Evolutionary conservation across 2,888 invertebrate species (phyloP), one percentile per base, ranked within the genome.

Genomic region (Stenotaenia linearis): DNA sequence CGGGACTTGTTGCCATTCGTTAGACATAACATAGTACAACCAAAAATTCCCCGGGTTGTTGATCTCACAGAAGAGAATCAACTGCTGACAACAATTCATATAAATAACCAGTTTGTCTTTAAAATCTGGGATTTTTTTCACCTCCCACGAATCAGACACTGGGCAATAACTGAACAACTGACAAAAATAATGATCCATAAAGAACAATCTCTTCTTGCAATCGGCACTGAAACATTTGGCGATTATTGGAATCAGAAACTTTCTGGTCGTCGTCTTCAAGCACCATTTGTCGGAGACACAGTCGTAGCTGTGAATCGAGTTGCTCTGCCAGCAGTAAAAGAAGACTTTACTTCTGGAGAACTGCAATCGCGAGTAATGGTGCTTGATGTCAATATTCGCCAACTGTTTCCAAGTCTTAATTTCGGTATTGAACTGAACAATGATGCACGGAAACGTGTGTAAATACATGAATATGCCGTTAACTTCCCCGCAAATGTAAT

Each of bases 61-160:
- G 28, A 69, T 69, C 69, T 69, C 69, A 12, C 69, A 69, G n/a
- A 69, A 69, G 25, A 69, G 28, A 69, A 69, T 69, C 23, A 69
- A 28, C 15, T 69, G 69, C n/a, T 69, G 69, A 28, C 69, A 69
- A 28, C 69, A 69, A 69, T 69, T 69, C 69, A 69, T 69, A 28
- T 69, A 69, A 23, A 69, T 69, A 69, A 69, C 69, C 69, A 69
- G n/a, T 25, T 69, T 69, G 25, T 69, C 69, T 28, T 69, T 69
- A 28, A 69, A 69, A 69, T 69, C 69, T 7, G 69, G 69, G n/a
- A 69, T 69, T 69, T 69, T 69, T n/a, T 69, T 69, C 69, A 69
- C 69, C 69, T 69, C 69, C 69, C 69, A 69, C 10, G 69, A 25
- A 69, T 69, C 69, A 10, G 69, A 69, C 69, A 69, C 69, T 69